Evolutionary conservation across 2,888 invertebrate species (phyloP).

Genomic region (Heliconius ethilla): DNA sequence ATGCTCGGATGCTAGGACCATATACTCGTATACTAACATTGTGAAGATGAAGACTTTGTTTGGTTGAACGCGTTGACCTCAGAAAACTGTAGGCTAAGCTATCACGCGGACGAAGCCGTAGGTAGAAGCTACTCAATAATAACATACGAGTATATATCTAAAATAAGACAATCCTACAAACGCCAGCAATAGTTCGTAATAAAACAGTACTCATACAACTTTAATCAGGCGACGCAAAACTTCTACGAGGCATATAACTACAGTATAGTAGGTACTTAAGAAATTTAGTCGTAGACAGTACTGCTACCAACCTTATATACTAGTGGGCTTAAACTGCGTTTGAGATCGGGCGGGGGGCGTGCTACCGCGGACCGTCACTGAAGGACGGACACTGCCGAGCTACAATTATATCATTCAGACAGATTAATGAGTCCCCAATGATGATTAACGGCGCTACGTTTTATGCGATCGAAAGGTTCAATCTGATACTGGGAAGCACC

Average conservation of each 20-base stretch:
- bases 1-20: no score
- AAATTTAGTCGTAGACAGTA: not conserved
- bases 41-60: no score
- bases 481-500: no score
- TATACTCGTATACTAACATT: no score
- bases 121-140: no score
- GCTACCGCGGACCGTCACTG: not conserved
- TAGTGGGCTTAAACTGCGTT: not conserved
- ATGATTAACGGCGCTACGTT: no score
- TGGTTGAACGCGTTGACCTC: no score
- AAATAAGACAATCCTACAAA: not conserved
- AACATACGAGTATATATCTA: not conserved
- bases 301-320: not conserved
- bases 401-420: not conserved
- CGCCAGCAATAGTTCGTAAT: constrained; percentile 2
- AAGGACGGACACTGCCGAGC: not conserved
- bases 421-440: no score
- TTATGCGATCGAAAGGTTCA: no score
- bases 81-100: no score
- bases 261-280: not conserved
- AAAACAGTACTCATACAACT: constrained; percentile 10
- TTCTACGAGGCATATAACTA: constrained; percentile 12
- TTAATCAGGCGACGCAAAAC: constrained; percentile 18
- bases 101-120: not conserved
- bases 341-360: not conserved